phyloP scores from a whole-genome alignment of 2,797 vertebrate species.

The Mormyrops boulengeri region DNA sequence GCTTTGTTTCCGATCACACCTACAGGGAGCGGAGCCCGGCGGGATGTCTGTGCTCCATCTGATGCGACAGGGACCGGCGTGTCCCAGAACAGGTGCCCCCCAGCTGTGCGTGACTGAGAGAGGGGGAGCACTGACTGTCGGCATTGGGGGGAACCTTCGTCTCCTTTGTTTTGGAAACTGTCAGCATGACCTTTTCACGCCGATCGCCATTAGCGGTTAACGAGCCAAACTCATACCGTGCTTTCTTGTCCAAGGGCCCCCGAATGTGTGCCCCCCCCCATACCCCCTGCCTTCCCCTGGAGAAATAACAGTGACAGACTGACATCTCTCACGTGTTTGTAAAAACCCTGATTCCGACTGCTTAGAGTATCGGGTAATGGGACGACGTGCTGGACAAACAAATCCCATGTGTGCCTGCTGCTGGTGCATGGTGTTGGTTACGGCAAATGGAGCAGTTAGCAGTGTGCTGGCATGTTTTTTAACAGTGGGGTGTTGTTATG shows the following conservation, averaged over 20 bases:
- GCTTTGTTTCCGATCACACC: not conserved
- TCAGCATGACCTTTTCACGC: not conserved
- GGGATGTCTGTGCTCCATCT: not conserved
- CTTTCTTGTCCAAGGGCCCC: not conserved
- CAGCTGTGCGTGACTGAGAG: not conserved
- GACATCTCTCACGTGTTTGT: not conserved
- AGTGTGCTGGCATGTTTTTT: not conserved
- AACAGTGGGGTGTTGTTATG: not conserved
- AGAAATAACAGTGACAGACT: not conserved
- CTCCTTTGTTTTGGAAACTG: constrained; percentile 3
- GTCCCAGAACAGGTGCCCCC: not conserved
- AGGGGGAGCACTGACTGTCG: not conserved
- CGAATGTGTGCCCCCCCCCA: not conserved
- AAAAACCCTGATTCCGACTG: not conserved
- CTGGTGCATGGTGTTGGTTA: not conserved
- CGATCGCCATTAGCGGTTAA: not conserved
- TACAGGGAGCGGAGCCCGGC: not conserved
- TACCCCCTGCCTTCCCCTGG: not conserved
- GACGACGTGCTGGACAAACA: not conserved
- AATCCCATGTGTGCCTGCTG: not conserved
- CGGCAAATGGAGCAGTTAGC: not conserved
- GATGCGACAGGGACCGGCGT: not conserved
- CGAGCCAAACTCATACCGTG: not conserved
- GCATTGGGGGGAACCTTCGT: not conserved
- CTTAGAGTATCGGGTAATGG: not conserved